Evolutionary conservation across 2,888 invertebrate genomes (phyloP).

Genomic region (Lasioglossum lativentre): DNA sequence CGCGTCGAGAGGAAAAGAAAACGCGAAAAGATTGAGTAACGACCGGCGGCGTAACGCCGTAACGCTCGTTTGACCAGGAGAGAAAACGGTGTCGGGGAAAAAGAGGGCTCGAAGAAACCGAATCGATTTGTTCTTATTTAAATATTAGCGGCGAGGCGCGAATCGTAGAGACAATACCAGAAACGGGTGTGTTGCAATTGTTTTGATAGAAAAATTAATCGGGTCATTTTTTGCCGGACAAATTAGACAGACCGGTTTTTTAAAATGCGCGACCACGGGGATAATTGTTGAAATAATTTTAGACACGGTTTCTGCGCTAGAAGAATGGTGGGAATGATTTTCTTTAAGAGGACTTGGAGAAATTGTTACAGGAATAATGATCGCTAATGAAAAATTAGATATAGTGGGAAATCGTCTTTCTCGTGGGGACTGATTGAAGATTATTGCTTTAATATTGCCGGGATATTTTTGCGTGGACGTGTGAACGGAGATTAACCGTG

Average conservation of each 20-base stretch:
- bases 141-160: neutral
- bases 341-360: neutral
- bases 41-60: constrained; percentile 18
- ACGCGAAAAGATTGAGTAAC: constrained; percentile 6
- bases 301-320: too few relatives aligned
- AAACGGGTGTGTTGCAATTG: neutral
- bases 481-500: neutral
- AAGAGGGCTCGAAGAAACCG: neutral
- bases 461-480: neutral
- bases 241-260: neutral
- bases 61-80: constrained; percentile 14
- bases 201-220: neutral
- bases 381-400: too few relatives aligned
- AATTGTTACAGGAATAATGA: neutral
- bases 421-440: too few relatives aligned
- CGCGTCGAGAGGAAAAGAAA: neutral
- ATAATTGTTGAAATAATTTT: neutral
- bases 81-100: neutral
- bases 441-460: neutral
- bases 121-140: neutral
- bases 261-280: neutral
- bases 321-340: too few relatives aligned
- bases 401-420: too few relatives aligned
- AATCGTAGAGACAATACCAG: neutral
- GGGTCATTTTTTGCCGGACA: neutral